phyloP scores from a whole-genome alignment of 2,113 vertebrate species.

The Isichthys henryi region DNA sequence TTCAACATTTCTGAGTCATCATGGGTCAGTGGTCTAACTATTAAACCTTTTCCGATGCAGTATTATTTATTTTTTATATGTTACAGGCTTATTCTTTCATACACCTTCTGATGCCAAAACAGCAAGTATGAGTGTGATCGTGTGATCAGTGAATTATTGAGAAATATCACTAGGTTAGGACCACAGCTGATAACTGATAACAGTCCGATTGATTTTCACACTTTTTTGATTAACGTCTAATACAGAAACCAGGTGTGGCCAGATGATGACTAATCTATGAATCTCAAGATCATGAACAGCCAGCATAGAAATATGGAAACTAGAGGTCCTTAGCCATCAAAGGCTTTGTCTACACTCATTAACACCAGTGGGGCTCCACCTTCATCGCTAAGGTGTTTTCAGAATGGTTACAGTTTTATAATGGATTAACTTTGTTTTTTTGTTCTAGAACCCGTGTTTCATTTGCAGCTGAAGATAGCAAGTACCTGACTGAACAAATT shows the following conservation, averaged over 20 bases:
- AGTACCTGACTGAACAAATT: background rate
- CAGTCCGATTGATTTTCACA: background rate
- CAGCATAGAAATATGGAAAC: background rate
- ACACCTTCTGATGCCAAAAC: background rate
- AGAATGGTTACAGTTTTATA: background rate
- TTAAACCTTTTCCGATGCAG: background rate
- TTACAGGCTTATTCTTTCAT: background rate
- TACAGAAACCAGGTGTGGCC: background rate
- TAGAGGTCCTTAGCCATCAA: background rate
- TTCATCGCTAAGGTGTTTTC: background rate
- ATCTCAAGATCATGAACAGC: background rate
- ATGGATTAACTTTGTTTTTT: background rate
- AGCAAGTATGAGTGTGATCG: background rate
- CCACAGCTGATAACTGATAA: background rate
- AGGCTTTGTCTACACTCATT: background rate
- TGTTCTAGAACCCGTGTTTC: background rate
- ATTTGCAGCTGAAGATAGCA: background rate
- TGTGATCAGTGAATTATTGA: background rate
- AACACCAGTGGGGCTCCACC: background rate
- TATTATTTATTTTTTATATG: background rate
- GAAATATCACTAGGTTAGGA: background rate
- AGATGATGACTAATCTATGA: background rate
- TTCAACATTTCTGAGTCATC: background rate
- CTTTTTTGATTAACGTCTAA: background rate
- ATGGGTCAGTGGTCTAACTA: background rate